Evolutionary conservation across 2,888 invertebrate genomes (phyloP).

Genomic region (Pseudolycoriella hygida): DNA sequence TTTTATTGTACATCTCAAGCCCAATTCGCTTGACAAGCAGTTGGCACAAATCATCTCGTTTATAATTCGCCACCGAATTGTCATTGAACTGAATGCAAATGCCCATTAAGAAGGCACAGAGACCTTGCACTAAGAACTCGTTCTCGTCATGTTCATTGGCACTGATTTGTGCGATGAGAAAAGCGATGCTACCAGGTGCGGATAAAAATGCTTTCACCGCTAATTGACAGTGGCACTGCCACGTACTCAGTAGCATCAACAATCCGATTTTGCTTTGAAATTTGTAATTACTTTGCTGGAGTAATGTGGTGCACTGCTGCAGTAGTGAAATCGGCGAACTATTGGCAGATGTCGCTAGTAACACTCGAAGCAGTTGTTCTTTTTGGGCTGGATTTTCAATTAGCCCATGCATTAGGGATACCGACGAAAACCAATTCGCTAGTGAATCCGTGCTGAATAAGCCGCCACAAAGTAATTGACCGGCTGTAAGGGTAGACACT

Average conservation of each 20-base stretch:
- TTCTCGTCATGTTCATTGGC: constrained; percentile 81
- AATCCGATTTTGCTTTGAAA: constrained; percentile 72
- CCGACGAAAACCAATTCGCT: constrained; percentile 90
- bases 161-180: constrained; percentile 61
- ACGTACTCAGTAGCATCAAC: constrained; percentile 75
- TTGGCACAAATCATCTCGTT: constrained; percentile 61
- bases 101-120: constrained; percentile 85
- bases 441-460: constrained; percentile 73
- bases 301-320: constrained; percentile 68
- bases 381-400: constrained; percentile 72
- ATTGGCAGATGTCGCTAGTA: constrained; percentile 70
- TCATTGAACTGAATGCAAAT: constrained; percentile 83
- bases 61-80: constrained; percentile 55
- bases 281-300: constrained; percentile 51
- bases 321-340: constrained; percentile 76
- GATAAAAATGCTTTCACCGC: constrained; percentile 71
- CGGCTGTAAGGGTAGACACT: constrained; percentile 50
- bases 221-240: constrained; percentile 68
- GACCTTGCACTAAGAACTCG: constrained; percentile 71
- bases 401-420: constrained; percentile 77
- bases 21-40: constrained; percentile 81
- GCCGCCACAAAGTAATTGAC: constrained; percentile 85
- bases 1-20: constrained; percentile 70
- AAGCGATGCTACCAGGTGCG: constrained; percentile 66
- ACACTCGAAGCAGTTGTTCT: constrained; percentile 78